Evolutionary conservation across 2,888 invertebrate genomes (phyloP).

Genomic region (Mythimna pallens): DNA sequence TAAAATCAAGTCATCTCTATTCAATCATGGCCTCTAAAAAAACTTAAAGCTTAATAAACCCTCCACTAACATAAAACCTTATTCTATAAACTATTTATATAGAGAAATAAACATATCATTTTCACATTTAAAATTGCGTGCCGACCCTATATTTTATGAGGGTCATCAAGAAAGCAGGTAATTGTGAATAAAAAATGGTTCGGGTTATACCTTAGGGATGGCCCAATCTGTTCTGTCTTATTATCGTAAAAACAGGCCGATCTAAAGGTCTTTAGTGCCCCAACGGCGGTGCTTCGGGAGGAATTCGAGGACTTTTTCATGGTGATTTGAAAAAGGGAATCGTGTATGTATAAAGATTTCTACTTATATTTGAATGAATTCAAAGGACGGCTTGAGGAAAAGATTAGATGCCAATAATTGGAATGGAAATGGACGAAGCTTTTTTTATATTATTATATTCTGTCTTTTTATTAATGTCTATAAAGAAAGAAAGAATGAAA

Average conservation of each 20-base stretch:
- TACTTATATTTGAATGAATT: slow-evolving; percentile 38
- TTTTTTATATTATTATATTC: neutral
- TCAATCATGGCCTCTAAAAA: slow-evolving; percentile 24
- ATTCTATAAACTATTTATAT: slow-evolving; percentile 41
- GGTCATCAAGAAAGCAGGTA: slow-evolving; percentile 65
- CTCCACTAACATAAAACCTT: slow-evolving; percentile 14
- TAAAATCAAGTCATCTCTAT: slow-evolving; percentile 11
- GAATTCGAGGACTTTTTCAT: slow-evolving; percentile 41
- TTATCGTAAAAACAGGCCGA: slow-evolving; percentile 67
- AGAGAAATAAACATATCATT: slow-evolving; percentile 44
- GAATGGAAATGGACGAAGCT: neutral
- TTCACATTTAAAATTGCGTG: slow-evolving; percentile 52
- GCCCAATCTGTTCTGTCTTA: slow-evolving; percentile 64
- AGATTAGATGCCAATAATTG: slow-evolving; percentile 33
- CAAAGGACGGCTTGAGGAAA: slow-evolving; percentile 7
- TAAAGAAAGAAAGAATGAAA: too few relatives aligned
- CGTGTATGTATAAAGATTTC: slow-evolving; percentile 12
- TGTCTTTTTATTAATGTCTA: neutral
- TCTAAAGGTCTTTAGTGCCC: slow-evolving; percentile 60
- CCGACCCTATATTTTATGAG: slow-evolving; percentile 59
- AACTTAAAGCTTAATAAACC: slow-evolving; percentile 9
- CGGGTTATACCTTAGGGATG: slow-evolving; percentile 61
- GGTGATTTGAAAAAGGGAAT: slow-evolving; percentile 55
- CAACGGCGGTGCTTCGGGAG: slow-evolving; percentile 28
- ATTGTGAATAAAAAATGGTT: slow-evolving; percentile 65